Conservation (phyloP, 2,888 invertebrate species). For the Conops quadrifasciatus region DNA sequence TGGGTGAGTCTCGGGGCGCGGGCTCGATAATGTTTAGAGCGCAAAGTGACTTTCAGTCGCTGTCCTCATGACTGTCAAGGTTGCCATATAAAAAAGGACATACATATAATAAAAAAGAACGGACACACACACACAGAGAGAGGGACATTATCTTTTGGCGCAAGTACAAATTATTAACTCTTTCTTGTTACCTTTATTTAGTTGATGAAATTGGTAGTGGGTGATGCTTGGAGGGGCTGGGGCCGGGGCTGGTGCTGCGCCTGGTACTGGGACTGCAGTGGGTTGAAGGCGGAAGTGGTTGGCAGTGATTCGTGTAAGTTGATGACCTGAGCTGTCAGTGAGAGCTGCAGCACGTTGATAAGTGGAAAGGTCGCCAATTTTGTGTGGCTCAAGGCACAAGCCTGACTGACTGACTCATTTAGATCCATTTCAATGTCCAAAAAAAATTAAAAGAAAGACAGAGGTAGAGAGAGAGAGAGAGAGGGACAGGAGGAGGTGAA, state of each 20-base stretch:
- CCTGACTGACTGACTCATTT: background rate
- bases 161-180: too few species aligned
- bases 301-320: background rate
- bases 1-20: background rate
- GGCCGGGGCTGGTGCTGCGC: too few species aligned
- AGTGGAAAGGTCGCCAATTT: constrained; percentile 7
- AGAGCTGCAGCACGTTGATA: background rate
- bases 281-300: background rate
- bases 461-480: background rate
- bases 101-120: background rate
- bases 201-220: too few species aligned
- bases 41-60: background rate
- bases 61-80: background rate
- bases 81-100: background rate
- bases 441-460: too few species aligned
- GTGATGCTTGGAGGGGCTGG: too few species aligned
- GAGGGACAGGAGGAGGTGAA: background rate
- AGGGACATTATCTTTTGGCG: background rate
- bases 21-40: background rate
- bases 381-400: background rate
- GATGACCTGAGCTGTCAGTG: background rate
- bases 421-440: constrained; percentile 9
- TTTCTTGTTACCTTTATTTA: too few species aligned
- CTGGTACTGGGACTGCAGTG: background rate
- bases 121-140: background rate